These are phyloP conservation scores for Epistrophella euchroma DNA, from an alignment of 2,888 invertebrate species.

Conservation along the genomic window DNA sequence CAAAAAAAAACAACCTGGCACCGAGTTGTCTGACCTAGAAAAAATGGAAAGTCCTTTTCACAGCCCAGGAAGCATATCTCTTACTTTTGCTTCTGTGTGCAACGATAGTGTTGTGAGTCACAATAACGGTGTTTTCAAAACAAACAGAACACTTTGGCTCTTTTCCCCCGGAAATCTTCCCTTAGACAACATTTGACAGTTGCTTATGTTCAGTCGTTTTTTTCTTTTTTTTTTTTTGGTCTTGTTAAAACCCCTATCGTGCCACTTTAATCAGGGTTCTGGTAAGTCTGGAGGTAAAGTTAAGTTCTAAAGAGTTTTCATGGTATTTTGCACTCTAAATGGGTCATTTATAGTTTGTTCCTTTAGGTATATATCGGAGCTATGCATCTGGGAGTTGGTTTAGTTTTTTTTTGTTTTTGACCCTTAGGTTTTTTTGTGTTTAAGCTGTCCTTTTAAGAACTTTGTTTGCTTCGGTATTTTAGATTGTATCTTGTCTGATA, in stretches of 20 bases:
- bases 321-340: slow-evolving; percentile 38
- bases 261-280: slow-evolving; percentile 32
- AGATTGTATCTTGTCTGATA: slow-evolving; percentile 14
- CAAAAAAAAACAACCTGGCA: slow-evolving; percentile 49
- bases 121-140: slow-evolving; percentile 34
- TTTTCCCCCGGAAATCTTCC: slow-evolving; percentile 4
- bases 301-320: slow-evolving; percentile 21
- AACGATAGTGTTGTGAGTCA: slow-evolving; percentile 54
- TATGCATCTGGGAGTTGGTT: slow-evolving; percentile 22
- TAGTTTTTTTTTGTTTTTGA: neutral
- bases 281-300: slow-evolving; percentile 15
- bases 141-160: slow-evolving; percentile 29
- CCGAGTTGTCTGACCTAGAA: slow-evolving; percentile 69
- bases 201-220: neutral
- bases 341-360: slow-evolving; percentile 30
- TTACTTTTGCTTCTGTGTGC: slow-evolving; percentile 41
- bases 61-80: slow-evolving; percentile 1
- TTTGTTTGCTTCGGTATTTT: slow-evolving; percentile 3
- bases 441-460: neutral
- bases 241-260: slow-evolving; percentile 15
- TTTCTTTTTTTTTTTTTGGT: neutral
- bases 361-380: slow-evolving; percentile 22
- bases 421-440: neutral
- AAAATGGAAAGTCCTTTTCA: slow-evolving; percentile 35
- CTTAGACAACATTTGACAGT: slow-evolving; percentile 51